These are phyloP conservation scores for Synergus laeviventris DNA, from an alignment of 2,888 invertebrate species.

Conservation along the genomic window DNA sequence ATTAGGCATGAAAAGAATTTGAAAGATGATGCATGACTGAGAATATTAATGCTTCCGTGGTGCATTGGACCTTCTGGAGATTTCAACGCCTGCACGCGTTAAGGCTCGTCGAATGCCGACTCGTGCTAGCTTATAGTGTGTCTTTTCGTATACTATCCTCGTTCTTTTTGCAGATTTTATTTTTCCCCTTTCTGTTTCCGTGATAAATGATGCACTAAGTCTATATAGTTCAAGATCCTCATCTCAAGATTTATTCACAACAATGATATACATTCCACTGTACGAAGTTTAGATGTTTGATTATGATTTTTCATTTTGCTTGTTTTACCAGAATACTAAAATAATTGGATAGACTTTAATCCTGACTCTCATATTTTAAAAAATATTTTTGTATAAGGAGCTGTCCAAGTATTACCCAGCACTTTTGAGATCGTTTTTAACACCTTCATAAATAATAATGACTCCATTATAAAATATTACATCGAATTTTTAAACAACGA, in stretches of 20 bases:
- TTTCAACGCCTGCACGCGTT: constrained; percentile 24
- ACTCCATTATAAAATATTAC: too few relatives aligned
- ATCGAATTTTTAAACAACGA: too few relatives aligned
- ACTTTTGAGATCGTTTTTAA: too few relatives aligned
- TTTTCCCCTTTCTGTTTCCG: not conserved
- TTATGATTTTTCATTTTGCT: not conserved
- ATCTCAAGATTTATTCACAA: not conserved
- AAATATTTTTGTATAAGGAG: too few relatives aligned
- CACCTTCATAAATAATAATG: too few relatives aligned
- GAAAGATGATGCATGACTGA: constrained; percentile 5
- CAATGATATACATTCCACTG: not conserved
- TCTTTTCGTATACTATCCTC: constrained; percentile 8
- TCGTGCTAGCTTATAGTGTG: constrained; percentile 5
- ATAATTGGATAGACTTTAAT: too few relatives aligned
- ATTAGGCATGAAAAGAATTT: not conserved
- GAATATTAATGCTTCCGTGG: constrained; percentile 19
- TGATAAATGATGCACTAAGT: constrained; percentile 22
- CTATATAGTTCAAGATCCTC: not conserved
- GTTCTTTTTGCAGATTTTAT: constrained; percentile 4
- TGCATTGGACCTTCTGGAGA: constrained; percentile 36
- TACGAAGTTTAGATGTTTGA: not conserved
- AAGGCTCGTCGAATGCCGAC: not conserved
- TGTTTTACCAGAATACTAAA: not conserved
- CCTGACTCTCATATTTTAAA: too few relatives aligned
- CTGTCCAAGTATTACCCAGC: too few relatives aligned